Evolutionary conservation across 1,140 invertebrate genomes (phyloP), one percentile per base, ranked within the genome.

Genomic region (Magallana ariakensis): DNA sequence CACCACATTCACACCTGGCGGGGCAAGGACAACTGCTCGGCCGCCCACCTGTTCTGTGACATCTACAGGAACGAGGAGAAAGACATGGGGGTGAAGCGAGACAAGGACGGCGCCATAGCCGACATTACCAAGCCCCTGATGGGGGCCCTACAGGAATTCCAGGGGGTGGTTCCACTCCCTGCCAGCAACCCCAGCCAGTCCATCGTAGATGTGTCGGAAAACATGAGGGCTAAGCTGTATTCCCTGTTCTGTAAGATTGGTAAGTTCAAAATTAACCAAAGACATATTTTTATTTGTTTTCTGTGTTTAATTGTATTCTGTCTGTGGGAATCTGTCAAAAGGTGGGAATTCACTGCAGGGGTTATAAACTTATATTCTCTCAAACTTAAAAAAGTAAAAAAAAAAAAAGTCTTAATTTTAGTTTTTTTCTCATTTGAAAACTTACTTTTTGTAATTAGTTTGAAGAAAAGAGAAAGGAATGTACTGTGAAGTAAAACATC

Each of bases 201-300:
- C 19, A 94, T 95, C 54, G 93, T 94, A 10, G 95, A 95, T 88
- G 93, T 95, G 9, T 92, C 91, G 8, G 95, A 95, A 85, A 95
- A 95, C 83, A 92, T 94, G 92, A 90, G 95, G 83, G 93, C 94
- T 16, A 95, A 95, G 87, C 92, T 95, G 11, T 95, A 95, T 87
- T 93, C 94, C 13, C 75, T 95, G 13, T 95, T 95, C 88, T 93
- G 91, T 88, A 95, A 94, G 90, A 91, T 94, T 26, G 94, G 93
- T 93, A 87, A 86, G 89, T 55, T 46, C 33, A 2, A 4, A n/a
- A 46, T 46, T 5, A 46, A 46, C 1, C 33, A 46, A 46, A 46
- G 33, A 46, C 2, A 46, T n/a, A 46, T 46, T 46, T 46, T 46
- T 46, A 0, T 46, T 46, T 46, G 5, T n/a, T n/a, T n/a, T n/a